Evolutionary conservation across 2,888 invertebrate genomes (phyloP).

Genomic region (Caenorhabditis sp.): DNA sequence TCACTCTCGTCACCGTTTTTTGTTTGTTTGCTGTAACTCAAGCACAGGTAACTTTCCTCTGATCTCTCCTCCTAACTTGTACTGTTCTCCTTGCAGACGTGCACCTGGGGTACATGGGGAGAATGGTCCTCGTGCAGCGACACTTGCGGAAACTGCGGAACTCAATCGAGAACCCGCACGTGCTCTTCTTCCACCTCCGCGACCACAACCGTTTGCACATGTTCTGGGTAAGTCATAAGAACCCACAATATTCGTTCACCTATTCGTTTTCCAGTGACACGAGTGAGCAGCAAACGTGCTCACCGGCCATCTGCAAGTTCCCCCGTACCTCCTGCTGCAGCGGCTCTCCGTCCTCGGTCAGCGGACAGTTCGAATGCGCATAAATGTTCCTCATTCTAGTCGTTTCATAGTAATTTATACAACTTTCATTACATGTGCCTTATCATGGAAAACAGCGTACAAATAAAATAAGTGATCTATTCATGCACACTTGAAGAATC

Average conservation of each 20-base stretch:
- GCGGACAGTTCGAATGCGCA: slow-evolving; percentile 45
- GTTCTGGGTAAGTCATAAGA: slow-evolving; percentile 26
- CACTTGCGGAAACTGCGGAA: slow-evolving; percentile 68
- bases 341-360: slow-evolving; percentile 47
- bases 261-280: slow-evolving; percentile 23
- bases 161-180: slow-evolving; percentile 53
- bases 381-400: not conserved
- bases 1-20: slow-evolving; percentile 15
- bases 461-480: slow-evolving; percentile 2
- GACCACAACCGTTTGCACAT: slow-evolving; percentile 25
- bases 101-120: slow-evolving; percentile 64
- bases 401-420: not conserved
- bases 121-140: slow-evolving; percentile 68
- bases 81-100: slow-evolving; percentile 13
- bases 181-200: slow-evolving; percentile 8
- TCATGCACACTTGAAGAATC: slow-evolving; percentile 25
- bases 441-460: slow-evolving; percentile 26
- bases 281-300: slow-evolving; percentile 27
- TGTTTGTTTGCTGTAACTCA: slow-evolving; percentile 1
- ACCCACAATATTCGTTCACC: not conserved
- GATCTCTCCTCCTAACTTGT: not conserved
- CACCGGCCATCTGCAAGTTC: slow-evolving; percentile 40
- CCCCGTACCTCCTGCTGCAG: slow-evolving; percentile 44
- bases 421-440: slow-evolving; percentile 33
- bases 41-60: slow-evolving; percentile 25